A percentile compares a stretch with the other conserved stretches of the same genome.
phyloP scores from a whole-genome alignment of 1,140 invertebrate species.

The Cherax quadricarinatus region DNA sequence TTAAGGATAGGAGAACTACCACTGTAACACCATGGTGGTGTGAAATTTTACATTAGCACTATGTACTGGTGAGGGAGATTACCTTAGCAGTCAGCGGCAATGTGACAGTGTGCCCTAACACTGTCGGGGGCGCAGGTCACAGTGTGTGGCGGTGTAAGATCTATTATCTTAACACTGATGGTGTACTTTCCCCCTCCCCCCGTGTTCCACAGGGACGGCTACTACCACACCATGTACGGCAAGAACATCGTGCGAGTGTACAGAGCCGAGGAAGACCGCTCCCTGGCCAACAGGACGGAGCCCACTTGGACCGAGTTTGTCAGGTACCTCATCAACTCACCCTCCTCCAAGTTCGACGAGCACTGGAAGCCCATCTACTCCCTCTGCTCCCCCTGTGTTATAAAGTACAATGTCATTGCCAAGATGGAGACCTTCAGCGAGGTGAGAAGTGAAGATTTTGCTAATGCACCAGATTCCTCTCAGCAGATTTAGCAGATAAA shows the following conservation, averaged over 20 bases:
- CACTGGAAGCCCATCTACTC: conserved; percentile 68
- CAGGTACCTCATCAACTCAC: conserved; percentile 63
- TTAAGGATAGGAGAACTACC: no score
- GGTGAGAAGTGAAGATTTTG: conserved; percentile 3
- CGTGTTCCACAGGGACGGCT: conserved; percentile 53
- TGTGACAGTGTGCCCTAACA: no score
- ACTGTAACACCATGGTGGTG: no score
- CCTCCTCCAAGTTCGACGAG: conserved; percentile 64
- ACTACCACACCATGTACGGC: conserved; percentile 71
- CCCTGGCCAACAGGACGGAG: conserved; percentile 49
- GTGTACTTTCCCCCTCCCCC: no score
- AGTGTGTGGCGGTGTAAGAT: no score
- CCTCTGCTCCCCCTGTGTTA: conserved; percentile 62
- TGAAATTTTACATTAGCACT: no score
- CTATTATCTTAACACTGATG: no score
- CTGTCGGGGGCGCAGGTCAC: no score
- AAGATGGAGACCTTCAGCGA: conserved; percentile 71
- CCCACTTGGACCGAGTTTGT: conserved; percentile 69
- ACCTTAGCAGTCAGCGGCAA: no score
- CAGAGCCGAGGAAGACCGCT: conserved; percentile 24
- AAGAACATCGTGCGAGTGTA: conserved; percentile 63
- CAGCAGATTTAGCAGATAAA: no score
- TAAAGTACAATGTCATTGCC: conserved; percentile 68
- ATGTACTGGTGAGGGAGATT: no score
- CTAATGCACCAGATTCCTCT: not conserved